These are phyloP conservation scores for Lophotis ruficrista DNA, from an alignment of 2,113 vertebrate genomes.

Conservation along the genomic window DNA sequence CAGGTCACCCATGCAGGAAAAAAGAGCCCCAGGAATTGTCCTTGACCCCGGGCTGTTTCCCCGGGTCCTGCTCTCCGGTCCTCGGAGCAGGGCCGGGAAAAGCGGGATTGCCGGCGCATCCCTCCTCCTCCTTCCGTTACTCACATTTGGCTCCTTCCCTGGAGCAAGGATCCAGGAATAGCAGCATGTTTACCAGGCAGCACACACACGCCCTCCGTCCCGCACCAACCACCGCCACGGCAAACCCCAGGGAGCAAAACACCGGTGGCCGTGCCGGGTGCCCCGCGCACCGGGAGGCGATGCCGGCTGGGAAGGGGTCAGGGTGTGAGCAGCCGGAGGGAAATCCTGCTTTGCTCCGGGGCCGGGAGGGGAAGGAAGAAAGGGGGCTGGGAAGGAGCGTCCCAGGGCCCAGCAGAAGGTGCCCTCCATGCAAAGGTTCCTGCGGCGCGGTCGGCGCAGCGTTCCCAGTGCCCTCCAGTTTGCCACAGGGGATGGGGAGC, in stretches of 20 bases:
- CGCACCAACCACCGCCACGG: not conserved
- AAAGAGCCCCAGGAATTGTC: rapidly evolving
- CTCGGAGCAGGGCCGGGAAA: rapidly evolving
- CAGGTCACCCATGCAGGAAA: not conserved
- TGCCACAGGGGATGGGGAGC: rapidly evolving
- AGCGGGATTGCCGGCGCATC: not conserved
- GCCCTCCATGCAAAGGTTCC: not conserved
- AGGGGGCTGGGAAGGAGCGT: not conserved
- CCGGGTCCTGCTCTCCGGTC: not conserved
- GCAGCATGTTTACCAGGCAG: not conserved
- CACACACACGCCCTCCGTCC: not conserved
- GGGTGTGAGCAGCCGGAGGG: not conserved
- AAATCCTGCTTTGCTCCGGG: not conserved
- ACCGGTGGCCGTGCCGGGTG: too few species aligned
- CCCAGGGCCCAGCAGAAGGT: not conserved
- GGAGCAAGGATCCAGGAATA: not conserved
- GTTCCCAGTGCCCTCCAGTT: not conserved
- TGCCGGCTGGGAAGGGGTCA: not conserved
- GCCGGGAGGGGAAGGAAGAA: not conserved
- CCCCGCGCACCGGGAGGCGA: rapidly evolving
- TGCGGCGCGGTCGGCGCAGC: rapidly evolving
- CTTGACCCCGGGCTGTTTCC: rapidly evolving
- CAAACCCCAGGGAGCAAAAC: not conserved
- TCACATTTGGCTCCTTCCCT: not conserved
- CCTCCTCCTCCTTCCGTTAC: not conserved